Percentiles rank a stretch among this genome's conserved stretches.
phyloP scores from a whole-genome alignment of 2,797 vertebrate species.

The Chlorospingus flavigularis region DNA sequence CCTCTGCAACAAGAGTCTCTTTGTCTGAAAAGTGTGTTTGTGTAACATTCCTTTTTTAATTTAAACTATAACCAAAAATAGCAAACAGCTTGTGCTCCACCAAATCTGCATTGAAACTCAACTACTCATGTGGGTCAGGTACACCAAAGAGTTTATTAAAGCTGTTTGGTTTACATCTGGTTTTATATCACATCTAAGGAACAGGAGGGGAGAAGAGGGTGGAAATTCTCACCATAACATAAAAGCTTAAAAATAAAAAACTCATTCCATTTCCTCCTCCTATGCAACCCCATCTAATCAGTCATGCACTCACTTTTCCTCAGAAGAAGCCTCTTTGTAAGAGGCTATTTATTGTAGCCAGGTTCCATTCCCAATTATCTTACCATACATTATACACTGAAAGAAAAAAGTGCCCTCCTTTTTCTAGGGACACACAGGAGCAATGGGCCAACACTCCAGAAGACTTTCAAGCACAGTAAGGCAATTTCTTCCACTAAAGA shows the following conservation, averaged over 20 bases:
- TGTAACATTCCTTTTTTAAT: conserved; percentile 17
- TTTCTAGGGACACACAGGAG: not conserved
- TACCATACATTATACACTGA: not conserved
- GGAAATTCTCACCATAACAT: not conserved
- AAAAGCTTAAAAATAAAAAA: not conserved
- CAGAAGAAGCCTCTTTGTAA: not conserved
- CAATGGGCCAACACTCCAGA: not conserved
- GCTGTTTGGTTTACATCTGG: not conserved
- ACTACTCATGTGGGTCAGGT: not conserved
- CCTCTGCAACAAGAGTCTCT: conserved; percentile 40
- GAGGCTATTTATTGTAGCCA: not conserved
- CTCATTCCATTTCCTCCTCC: not conserved
- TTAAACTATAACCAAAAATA: conserved; percentile 24
- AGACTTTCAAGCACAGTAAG: not conserved
- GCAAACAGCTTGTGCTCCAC: not conserved
- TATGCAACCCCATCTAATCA: not conserved
- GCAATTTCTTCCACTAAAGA: not conserved
- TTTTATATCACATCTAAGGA: not conserved
- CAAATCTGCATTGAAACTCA: not conserved
- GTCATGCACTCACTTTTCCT: not conserved
- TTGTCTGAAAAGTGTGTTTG: conserved; percentile 48
- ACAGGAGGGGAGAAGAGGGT: not conserved
- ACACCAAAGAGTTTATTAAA: not conserved
- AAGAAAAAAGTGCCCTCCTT: not conserved
- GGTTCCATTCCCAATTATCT: not conserved